Conservation (phyloP, 2,888 invertebrate genomes). For the Ellobium chinense region DNA sequence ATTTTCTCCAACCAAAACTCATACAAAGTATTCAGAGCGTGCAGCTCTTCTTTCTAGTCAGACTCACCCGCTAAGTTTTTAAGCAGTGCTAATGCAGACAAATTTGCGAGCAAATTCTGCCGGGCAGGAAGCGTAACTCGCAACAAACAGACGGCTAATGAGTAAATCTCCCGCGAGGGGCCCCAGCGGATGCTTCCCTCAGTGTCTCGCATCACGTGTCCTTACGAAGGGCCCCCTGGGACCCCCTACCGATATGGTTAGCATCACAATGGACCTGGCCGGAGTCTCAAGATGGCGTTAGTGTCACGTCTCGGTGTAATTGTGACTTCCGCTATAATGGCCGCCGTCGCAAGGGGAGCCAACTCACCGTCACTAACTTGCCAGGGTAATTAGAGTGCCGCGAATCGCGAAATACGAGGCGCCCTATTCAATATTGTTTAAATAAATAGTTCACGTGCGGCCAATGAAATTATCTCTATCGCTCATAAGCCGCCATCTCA, state of each 20-base stretch:
- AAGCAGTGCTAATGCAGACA: slow-evolving; percentile 44
- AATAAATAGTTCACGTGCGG: slow-evolving; percentile 50
- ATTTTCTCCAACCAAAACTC: too few species aligned
- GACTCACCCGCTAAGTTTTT: slow-evolving; percentile 8
- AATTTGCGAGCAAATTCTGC: slow-evolving; percentile 38
- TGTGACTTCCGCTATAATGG: slow-evolving; percentile 37
- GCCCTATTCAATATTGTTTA: slow-evolving; percentile 53
- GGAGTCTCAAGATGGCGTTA: slow-evolving; percentile 25
- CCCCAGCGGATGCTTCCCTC: slow-evolving; percentile 19
- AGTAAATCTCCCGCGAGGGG: slow-evolving; percentile 43
- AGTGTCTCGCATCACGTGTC: slow-evolving; percentile 35
- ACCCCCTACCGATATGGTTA: slow-evolving; percentile 38
- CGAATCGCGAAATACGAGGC: slow-evolving; percentile 55
- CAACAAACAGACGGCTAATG: slow-evolving; percentile 43
- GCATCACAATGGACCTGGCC: slow-evolving; percentile 40
- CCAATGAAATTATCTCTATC: slow-evolving; percentile 47
- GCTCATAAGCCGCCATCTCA: slow-evolving; percentile 7
- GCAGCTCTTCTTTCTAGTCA: too few species aligned
- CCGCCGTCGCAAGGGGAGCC: slow-evolving; percentile 28
- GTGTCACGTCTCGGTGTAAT: slow-evolving; percentile 35
- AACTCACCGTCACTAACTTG: slow-evolving; percentile 45
- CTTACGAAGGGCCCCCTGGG: neutral
- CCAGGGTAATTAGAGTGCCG: slow-evolving; percentile 50
- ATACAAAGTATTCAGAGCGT: too few species aligned
- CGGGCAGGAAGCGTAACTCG: slow-evolving; percentile 41